Percentiles rank a stretch among this genome's conserved stretches.
Conservation (phyloP, 1,140 invertebrate species). For the Papilio helenus region DNA sequence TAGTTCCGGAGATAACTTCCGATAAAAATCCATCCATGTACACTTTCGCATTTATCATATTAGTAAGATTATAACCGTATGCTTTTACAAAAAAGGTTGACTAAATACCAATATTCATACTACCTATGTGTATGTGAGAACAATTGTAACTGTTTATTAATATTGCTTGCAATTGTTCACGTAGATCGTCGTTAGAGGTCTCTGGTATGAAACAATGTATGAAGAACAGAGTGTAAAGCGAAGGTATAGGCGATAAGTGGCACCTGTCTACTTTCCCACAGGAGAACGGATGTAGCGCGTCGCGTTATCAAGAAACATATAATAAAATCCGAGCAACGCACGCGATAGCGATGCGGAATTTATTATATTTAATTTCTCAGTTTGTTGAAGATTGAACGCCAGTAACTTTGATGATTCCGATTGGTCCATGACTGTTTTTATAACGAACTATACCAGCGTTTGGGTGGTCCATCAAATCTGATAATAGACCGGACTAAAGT, state of each 20-base stretch:
- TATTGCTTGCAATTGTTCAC: background rate
- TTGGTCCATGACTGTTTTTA: background rate
- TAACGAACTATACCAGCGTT: background rate
- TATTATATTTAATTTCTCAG: slow-evolving; percentile 40
- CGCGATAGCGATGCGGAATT: slow-evolving; percentile 34
- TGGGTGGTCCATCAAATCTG: background rate
- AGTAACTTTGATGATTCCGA: slow-evolving; percentile 9
- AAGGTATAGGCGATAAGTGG: slow-evolving; percentile 24
- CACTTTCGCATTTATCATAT: too few species aligned
- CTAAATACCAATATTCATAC: too few species aligned
- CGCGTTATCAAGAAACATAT: slow-evolving; percentile 38
- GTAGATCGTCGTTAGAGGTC: background rate
- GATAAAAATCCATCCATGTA: too few species aligned
- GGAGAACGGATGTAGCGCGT: slow-evolving; percentile 30
- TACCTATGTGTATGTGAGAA: too few species aligned
- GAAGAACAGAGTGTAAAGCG: background rate
- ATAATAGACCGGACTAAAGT: background rate
- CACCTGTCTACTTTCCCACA: slow-evolving; percentile 39
- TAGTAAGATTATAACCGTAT: too few species aligned
- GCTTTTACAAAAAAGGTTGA: too few species aligned
- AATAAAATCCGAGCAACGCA: slow-evolving; percentile 35
- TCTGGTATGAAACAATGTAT: slow-evolving; percentile 2
- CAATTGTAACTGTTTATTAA: background rate
- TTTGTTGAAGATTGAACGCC: slow-evolving; percentile 20
- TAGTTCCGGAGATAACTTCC: too few species aligned